Base-by-base conservation (phyloP, 2,888 invertebrate species). In the Cantharis lateralis region DNA sequence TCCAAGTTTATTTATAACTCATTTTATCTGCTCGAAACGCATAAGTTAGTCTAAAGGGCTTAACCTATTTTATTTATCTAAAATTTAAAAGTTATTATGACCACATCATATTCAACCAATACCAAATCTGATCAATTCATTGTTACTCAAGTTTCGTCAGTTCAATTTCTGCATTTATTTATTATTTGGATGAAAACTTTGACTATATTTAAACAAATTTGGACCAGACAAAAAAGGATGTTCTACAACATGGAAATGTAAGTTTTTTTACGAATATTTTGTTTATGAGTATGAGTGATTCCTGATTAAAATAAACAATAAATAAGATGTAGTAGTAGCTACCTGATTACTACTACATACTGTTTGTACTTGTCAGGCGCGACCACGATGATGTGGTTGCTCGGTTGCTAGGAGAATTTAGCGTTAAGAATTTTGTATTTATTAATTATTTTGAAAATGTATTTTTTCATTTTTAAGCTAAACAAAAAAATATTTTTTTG, bases 141-240 rank as follows among this genome's bases (percentile, higher is more conserved):
- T n/a, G n/a, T 5, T n/a, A 48, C 2, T n/a, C 5, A 48, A n/a
- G n/a, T 48, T n/a, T 7, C 48, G n/a, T 48, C n/a, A 48, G n/a
- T n/a, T 48, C n/a, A 4, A 7, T n/a, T 48, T n/a, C n/a, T n/a
- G 9, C 48, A 48, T 48, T 48, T n/a, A 48, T n/a, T 62, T 68
- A 15, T 15, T 15, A 68, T 20, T 24, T 73, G n/a, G 1, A 24
- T 68, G 15, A 48, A 18, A 73, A 5, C 68, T 10, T 16, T 74
- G 63, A 24, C 24, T 11, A 16, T 32, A 16, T 28, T 75, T 70
- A 71, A 71, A 75, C 62, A 63, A 70, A 16, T 32, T 64, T 75
- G 70, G 18, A 20, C 3, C 10, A 16, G 3, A 10, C 15, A 16
- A 9, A 20, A 4, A 32, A 70, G 4, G 9, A 75, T 75, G 71